Conservation (phyloP, 2,113 vertebrate genomes). For the Columbina picui region DNA sequence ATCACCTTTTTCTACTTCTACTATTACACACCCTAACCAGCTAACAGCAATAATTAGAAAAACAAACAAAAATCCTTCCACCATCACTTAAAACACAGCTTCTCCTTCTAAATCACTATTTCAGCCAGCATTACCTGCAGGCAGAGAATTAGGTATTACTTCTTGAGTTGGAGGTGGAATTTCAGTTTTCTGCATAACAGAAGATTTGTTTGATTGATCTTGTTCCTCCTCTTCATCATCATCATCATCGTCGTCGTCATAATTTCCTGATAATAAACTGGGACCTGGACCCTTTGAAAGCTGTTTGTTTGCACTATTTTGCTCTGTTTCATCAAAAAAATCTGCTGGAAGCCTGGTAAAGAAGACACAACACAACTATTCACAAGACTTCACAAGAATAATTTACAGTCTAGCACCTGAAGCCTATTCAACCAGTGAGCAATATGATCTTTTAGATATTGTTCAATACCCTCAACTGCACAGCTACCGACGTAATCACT, state of each 20-base stretch:
- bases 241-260: conserved; percentile 76
- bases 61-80: neutral
- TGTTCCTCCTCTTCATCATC: conserved; percentile 33
- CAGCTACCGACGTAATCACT: neutral
- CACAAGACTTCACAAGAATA: neutral
- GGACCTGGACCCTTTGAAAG: conserved; percentile 63
- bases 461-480: neutral
- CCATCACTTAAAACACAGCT: neutral
- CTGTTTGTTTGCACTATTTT: neutral
- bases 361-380: neutral
- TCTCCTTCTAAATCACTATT: neutral
- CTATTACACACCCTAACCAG: neutral
- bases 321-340: conserved; percentile 72
- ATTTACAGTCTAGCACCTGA: neutral
- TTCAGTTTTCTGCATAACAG: conserved; percentile 16
- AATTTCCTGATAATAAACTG: conserved; percentile 80
- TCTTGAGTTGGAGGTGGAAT: conserved; percentile 41
- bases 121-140: conserved; percentile 53
- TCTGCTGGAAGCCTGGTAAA: conserved; percentile 70
- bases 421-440: neutral
- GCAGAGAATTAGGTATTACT: conserved; percentile 26
- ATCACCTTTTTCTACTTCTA: neutral
- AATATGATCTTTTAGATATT: rapidly evolving
- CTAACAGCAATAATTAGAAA: neutral
- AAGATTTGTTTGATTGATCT: neutral